Conservation (phyloP, 2,797 vertebrate species). For the Lepilemur ruficaudatus region DNA sequence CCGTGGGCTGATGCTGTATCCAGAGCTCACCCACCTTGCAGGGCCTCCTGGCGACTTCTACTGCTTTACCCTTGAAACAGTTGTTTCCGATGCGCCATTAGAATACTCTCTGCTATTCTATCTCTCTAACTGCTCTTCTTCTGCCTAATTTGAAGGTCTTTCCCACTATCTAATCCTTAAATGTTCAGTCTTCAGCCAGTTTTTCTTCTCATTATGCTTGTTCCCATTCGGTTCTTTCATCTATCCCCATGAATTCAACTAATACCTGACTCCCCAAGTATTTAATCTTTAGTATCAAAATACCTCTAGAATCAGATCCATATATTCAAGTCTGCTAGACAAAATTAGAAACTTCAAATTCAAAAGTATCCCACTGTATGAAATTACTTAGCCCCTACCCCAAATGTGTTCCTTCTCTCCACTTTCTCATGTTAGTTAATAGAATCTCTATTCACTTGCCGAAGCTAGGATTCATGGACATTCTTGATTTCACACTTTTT, state of each 20-base stretch:
- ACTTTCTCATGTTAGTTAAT: not conserved
- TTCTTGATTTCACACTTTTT: not conserved
- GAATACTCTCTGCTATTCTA: not conserved
- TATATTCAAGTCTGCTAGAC: not conserved
- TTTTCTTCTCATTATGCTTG: not conserved
- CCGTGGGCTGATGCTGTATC: too few species aligned
- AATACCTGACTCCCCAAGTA: not conserved
- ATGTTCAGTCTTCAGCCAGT: not conserved
- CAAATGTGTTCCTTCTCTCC: not conserved
- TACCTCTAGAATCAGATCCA: not conserved
- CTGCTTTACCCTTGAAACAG: not conserved
- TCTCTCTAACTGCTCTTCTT: not conserved
- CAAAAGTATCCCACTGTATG: not conserved
- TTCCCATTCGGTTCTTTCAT: not conserved
- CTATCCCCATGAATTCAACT: not conserved
- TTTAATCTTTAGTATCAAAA: conserved; percentile 46
- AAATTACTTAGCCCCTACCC: not conserved
- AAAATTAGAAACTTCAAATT: conserved; percentile 10
- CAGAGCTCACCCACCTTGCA: too few species aligned
- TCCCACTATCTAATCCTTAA: not conserved
- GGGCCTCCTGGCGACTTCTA: not conserved
- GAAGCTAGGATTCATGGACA: not conserved
- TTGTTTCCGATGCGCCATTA: not conserved
- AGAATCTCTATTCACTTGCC: not conserved
- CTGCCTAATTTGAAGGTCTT: not conserved